Evolutionary conservation across 2,888 invertebrate genomes (phyloP).

Genomic region (Melanostoma scalare): DNA sequence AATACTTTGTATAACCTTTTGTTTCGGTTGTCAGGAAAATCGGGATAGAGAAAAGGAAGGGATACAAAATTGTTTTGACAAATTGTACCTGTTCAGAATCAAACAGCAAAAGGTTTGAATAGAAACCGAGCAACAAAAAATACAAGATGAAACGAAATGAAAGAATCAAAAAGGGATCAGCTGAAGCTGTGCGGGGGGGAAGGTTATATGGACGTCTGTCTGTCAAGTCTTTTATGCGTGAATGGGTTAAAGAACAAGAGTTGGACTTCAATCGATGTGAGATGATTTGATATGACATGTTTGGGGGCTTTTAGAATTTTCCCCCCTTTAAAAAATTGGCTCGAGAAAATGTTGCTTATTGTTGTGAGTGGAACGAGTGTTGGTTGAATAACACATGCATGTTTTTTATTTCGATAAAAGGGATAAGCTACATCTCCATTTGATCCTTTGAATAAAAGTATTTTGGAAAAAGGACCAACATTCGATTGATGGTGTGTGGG

Average conservation of each 20-base stretch:
- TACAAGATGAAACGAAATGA: conserved; percentile 46
- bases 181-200: conserved; percentile 34
- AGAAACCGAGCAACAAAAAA: conserved; percentile 9
- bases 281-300: conserved; percentile 63
- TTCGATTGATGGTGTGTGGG: conserved; percentile 60
- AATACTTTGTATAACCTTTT: conserved; percentile 54
- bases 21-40: not conserved
- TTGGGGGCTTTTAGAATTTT: conserved; percentile 16
- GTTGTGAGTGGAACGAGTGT: conserved; percentile 25
- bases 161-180: conserved; percentile 52
- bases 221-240: conserved; percentile 35
- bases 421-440: conserved; percentile 38
- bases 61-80: conserved; percentile 69
- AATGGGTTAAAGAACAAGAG: conserved; percentile 43
- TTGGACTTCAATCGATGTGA: conserved; percentile 59
- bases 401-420: conserved; percentile 10
- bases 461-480: conserved; percentile 7
- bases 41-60: not conserved
- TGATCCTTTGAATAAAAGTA: not conserved
- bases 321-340: not conserved
- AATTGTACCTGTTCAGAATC: conserved; percentile 70
- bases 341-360: conserved; percentile 41
- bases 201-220: not conserved
- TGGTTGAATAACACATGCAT: conserved; percentile 23
- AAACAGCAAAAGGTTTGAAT: conserved; percentile 46